A percentile compares a stretch with the other conserved stretches of the same genome.
phyloP scores from a whole-genome alignment of 2,113 vertebrate genomes.

The Halcyon malimbica region DNA sequence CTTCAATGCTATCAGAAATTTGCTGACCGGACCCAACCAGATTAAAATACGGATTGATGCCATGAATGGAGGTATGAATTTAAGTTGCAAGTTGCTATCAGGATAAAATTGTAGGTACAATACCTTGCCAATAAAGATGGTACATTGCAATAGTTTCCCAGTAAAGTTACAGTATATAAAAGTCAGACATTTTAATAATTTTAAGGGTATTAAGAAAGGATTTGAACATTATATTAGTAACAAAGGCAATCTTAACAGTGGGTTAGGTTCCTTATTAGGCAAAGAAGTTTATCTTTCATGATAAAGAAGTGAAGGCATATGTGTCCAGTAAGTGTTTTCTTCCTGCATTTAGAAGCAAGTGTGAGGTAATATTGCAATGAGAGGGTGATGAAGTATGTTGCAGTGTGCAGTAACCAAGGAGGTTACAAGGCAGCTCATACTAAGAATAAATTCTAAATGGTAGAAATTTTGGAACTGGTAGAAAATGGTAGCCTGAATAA shows the following conservation, averaged over 20 bases:
- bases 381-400: not conserved
- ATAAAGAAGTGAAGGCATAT: not conserved
- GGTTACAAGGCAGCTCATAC: not conserved
- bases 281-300: not conserved
- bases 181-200: not conserved
- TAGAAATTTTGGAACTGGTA: not conserved
- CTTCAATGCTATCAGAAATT: constrained; percentile 89
- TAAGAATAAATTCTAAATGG: not conserved
- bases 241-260: not conserved
- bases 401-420: not conserved
- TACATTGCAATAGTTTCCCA: not conserved
- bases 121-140: not conserved
- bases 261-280: not conserved
- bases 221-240: not conserved
- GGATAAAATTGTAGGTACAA: not conserved
- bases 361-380: not conserved
- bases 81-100: not conserved
- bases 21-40: constrained; percentile 90
- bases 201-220: not conserved
- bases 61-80: constrained; percentile 91
- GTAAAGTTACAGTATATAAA: not conserved
- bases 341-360: not conserved
- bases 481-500: not conserved
- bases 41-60: constrained; percentile 95
- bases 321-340: not conserved